Percentiles rank a stretch among this genome's conserved stretches.
phyloP scores from a whole-genome alignment of 2,113 vertebrate genomes.

The Bettongia penicillata region DNA sequence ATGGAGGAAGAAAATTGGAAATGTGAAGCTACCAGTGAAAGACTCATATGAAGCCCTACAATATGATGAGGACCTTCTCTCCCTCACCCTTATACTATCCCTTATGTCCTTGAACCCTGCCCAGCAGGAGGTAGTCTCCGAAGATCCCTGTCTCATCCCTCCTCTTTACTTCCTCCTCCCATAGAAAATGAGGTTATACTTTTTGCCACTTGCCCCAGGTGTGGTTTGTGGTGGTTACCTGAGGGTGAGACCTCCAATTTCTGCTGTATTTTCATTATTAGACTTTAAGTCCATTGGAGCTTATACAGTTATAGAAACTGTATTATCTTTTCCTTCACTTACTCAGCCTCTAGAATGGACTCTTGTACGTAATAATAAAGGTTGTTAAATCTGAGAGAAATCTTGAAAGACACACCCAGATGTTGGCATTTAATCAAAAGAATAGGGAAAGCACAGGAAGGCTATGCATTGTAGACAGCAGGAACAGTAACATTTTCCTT shows the following conservation, averaged over 20 bases:
- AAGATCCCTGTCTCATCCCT: neutral
- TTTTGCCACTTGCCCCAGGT: neutral
- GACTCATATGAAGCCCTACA: neutral
- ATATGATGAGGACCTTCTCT: neutral
- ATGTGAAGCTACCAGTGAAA: neutral
- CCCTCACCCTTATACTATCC: neutral
- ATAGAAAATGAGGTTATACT: neutral
- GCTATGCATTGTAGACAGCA: neutral
- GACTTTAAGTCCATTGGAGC: neutral
- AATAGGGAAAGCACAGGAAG: neutral
- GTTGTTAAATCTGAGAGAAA: neutral
- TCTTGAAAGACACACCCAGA: neutral
- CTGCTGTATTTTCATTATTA: neutral
- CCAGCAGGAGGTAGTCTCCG: too few species aligned
- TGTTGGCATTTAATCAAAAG: neutral
- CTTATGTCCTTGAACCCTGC: too few species aligned
- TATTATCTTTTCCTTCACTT: neutral
- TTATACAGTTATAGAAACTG: neutral
- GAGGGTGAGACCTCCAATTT: neutral
- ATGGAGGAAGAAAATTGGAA: neutral
- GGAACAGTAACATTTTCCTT: neutral
- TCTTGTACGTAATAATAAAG: neutral
- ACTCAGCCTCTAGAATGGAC: neutral
- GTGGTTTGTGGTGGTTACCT: neutral
- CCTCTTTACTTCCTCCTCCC: neutral